Base-by-base conservation (phyloP, 2,888 invertebrate species). In the Teleiodes luculella region DNA sequence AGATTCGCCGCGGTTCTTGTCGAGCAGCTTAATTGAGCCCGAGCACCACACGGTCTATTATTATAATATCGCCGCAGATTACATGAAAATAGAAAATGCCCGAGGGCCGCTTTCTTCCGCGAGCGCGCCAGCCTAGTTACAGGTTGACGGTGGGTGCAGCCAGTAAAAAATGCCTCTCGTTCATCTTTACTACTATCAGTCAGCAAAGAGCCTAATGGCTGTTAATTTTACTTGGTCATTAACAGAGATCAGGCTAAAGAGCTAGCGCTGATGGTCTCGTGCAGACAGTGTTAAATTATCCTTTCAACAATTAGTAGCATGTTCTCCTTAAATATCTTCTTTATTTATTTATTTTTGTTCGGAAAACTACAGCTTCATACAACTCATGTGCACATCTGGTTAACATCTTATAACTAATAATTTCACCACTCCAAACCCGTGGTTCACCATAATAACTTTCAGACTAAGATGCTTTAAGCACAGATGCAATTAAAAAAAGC, bases 61-160 rank as follows among this genome's bases (percentile, higher is more conserved):
- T 85, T 80, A 83, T 80, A 80, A 83, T 83, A 79, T 76, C 73
- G 72, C 74, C 74, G 69, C 72, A 81, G 80, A 83, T 86, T 85
- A 78, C 75, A 81, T 66, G 77, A 82, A 86, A 85, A 86, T 83
- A 83, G 85, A 84, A 85, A 86, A 83, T 78, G 74, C 78, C 78
- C 66, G 76, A 81, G 82, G 83, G 85, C 79, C 77, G 76, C 85
- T 86, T 86, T 86, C 86, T 82, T 83, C 66, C 67, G 55, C 72
- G 72, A 61, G 35, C 64, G 59, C 63, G 59, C 57, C 64, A 61
- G 73, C 78, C 80, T 67, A 79, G 76, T 75, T 84, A 68, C 62
- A 57, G 69, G 62, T 68, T 65, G 24, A 24, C 18, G 68, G 64
- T 78, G 76, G 78, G 76, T 69, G 76, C 72, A 70, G 70, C 63